Evolutionary conservation across 2,888 invertebrate genomes (phyloP), one percentile per base, ranked within the genome.

Genomic region (Cartodere bifasciata): DNA sequence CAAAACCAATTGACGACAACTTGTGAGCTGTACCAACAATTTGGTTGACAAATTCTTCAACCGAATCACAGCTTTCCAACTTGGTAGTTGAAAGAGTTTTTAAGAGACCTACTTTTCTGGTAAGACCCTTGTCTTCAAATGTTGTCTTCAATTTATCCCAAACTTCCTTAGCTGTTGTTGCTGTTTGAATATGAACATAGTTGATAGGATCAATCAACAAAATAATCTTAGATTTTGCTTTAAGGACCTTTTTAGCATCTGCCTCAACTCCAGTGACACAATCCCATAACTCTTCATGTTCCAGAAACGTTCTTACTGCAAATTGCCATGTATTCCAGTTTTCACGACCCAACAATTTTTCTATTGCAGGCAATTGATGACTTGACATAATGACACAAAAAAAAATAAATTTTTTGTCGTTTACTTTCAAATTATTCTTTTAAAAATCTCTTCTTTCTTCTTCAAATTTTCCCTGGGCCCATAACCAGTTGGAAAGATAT

Each of bases 11-110:
- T 13, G 42, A 26, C 13, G 29, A 34, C 21, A 50, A 38, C 33
- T 38, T 40, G 13, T 45, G 47, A 2, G 41, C 24, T 5, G 40
- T 49, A 28, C 47, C 48, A 2, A 48, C 31, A 1, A 51, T 26
- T 30, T 47, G 48, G 27, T 41, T 51, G 2, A 53, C 45, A 26
- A 52, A 52, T 1, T 12, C 6, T 9, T 27, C 37, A 44, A 50
- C 49, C 2, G 39, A 40, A 12, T 40, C 41, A 32, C 40, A 42
- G 31, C 44, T 44, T 26, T 52, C 49, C 9, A 43, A 23, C n/a
- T 45, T 13, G 2, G 39, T 37, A 2, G 40, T 44, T 16, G 49
- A 49, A 5, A 51, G 30, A 5, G 32, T 31, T 5, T 47, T 31
- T 4, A 52, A 34, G 10, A 52, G 36, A 25, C 34, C 32, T 7